A percentile compares a stretch with the other conserved stretches of the same genome.
Evolutionary conservation across 2,797 vertebrate genomes (phyloP).

Genomic region (Alauda arvensis): DNA sequence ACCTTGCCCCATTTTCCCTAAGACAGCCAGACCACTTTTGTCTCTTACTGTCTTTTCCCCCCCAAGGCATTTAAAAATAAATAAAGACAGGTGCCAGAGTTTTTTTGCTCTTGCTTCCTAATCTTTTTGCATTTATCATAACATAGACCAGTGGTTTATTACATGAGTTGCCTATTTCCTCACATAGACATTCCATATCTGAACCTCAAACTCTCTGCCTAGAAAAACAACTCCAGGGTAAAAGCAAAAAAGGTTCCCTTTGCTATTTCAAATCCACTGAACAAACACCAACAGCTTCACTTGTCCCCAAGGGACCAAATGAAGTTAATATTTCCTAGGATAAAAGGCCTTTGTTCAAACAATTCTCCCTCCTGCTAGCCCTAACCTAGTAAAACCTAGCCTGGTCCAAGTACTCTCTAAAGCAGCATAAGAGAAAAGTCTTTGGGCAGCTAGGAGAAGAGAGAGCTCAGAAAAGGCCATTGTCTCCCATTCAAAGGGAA

Average conservation of each 20-base stretch:
- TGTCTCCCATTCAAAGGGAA: neutral
- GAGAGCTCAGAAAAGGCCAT: neutral
- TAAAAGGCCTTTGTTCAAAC: neutral
- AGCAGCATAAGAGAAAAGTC: neutral
- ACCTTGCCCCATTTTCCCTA: neutral
- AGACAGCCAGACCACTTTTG: neutral
- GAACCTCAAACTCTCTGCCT: neutral
- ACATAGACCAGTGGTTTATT: neutral
- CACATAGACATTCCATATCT: neutral
- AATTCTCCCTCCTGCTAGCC: neutral
- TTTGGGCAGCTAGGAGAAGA: neutral
- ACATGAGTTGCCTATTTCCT: neutral
- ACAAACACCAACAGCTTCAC: neutral
- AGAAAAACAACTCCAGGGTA: neutral
- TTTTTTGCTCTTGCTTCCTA: neutral
- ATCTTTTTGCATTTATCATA: conserved; percentile 12
- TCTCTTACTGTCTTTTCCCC: neutral
- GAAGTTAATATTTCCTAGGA: neutral
- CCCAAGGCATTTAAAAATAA: neutral
- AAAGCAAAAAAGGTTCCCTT: neutral
- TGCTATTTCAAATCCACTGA: neutral
- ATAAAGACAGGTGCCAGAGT: neutral
- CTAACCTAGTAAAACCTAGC: neutral
- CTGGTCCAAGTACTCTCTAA: neutral
- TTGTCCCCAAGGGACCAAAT: neutral